Base-by-base conservation (phyloP, 1,140 invertebrate species). In the Pararge aegeria region DNA sequence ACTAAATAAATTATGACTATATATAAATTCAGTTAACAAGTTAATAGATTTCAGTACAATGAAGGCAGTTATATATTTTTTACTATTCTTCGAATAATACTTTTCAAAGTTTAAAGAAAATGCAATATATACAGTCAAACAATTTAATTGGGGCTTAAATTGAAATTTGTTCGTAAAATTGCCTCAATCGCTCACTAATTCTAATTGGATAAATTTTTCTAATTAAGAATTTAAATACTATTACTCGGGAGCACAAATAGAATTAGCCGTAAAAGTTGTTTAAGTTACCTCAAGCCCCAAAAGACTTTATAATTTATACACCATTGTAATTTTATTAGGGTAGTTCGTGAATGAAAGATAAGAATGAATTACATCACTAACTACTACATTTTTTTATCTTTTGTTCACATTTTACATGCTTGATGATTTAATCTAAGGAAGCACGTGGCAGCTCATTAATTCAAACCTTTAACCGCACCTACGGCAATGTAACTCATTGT, bases 161-260 rank as follows among this genome's bases (percentile, higher is more conserved):
- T 46, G 42, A 12, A 20, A 46, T 46, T 46, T 16, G 38, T 40
- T 46, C 42, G 16, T 20, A 46, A 46, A 46, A 46, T 46, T 46
- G 42, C 16, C 48, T 13, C 27, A 27, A 27, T 50, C 21, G n/a
- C 48, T 50, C 13, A 15, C 13, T 16, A 50, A 50, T 29, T 29
- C 21, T 55, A 55, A 46, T 55, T 55, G 42, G 53, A 5, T 19
- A 55, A 44, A 54, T 27, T n/a, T 42, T 54, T 55, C 53, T 46
- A 44, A 46, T 55, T 29, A 55, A 55, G 20, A 55, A 55, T 20
- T 55, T 16, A 46, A 46, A 46, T n/a, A 46, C 42, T 20, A 46
- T 46, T 46, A 46, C 42, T 12, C 7, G 3, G 10, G 42, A 46
- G 10, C 18, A n/a, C 21, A 38, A 55, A 55, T 44, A 44, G 24